phyloP scores from a whole-genome alignment of 2,113 vertebrate species.

The Chinchilla lanigera region DNA sequence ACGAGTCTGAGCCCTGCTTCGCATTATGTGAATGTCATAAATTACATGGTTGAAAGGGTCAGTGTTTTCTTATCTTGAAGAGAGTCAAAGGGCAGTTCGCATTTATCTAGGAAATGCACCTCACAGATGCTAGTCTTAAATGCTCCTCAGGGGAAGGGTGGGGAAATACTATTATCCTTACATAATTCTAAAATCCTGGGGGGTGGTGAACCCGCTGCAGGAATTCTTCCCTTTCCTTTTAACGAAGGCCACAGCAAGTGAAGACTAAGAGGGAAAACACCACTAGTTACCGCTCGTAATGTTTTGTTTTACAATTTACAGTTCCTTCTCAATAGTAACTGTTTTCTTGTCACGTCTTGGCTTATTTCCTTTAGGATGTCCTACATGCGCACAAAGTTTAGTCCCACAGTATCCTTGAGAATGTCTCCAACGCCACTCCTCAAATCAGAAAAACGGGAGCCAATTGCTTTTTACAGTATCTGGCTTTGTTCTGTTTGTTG shows the following conservation, averaged over 20 bases:
- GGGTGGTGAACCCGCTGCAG: slow-evolving; percentile 39
- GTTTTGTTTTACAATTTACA: slow-evolving; percentile 39
- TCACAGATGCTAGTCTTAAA: slow-evolving; percentile 83
- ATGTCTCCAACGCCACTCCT: background rate
- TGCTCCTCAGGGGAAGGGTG: slow-evolving; percentile 80
- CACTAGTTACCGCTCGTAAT: background rate
- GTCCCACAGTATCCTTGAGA: background rate
- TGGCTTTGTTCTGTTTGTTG: slow-evolving; percentile 43
- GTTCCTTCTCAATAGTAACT: slow-evolving; percentile 41
- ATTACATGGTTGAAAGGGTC: slow-evolving; percentile 81
- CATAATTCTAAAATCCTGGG: slow-evolving; percentile 76
- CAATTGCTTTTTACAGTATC: background rate
- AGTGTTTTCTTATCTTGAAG: slow-evolving; percentile 83
- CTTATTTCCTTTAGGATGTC: slow-evolving; percentile 42
- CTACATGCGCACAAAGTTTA: background rate
- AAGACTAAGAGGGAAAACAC: background rate
- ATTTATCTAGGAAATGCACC: slow-evolving; percentile 84
- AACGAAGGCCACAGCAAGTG: slow-evolving; percentile 72
- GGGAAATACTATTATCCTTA: slow-evolving; percentile 81
- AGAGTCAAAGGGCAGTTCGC: slow-evolving; percentile 81
- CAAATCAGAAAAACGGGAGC: slow-evolving; percentile 16
- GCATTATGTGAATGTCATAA: slow-evolving; percentile 80
- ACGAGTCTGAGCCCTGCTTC: slow-evolving; percentile 69
- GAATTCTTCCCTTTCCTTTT: slow-evolving; percentile 79
- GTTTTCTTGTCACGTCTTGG: slow-evolving; percentile 22